Evolutionary conservation across 2,797 vertebrate genomes (phyloP), one percentile per base, ranked within the genome.

Genomic region (Falco concolor): DNA sequence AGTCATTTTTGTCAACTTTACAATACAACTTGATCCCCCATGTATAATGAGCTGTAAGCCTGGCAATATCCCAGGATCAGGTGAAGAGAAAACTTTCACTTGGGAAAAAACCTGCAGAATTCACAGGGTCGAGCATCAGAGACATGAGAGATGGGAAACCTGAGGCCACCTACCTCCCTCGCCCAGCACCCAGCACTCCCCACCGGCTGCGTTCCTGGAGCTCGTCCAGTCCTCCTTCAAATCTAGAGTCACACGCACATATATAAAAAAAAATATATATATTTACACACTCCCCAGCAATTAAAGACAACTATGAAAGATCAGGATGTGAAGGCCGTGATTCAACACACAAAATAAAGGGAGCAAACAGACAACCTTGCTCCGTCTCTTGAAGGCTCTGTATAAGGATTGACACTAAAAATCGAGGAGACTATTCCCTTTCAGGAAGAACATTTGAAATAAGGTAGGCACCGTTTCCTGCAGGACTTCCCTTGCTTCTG

Each of bases 11-110:
- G 38, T 74, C 72, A 85, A 63, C 38, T 90, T 89, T 83, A 64
- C 92, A 86, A 54, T 16, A 92, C 69, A 89, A 93, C 67, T 89
- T 74, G 80, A 95, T 96, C 89, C 65, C 40, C 67, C 52, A 5
- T 73, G 61, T 84, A 60, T 88, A 94, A 96, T 84, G 64, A 96
- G 42, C 56, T 67, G 27, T 89, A 89, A 96, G 88, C 36, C 75
- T 11, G 65, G 77, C 32, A 13, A 61, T 87, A 89, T 45, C 88
- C 52, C 50, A 16, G 68, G 67, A 78, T 95, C 88, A 93, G 89
- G 57, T 90, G 89, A 91, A 89, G 86, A 89, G 44, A 90, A 92
- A 89, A 83, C 89, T 94, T 96, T 95, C 90, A 81, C 93, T 93
- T 63, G 74, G 86, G 88, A 86, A 94, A 74, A 93, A 83, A 86